phyloP scores from a whole-genome alignment of 2,888 invertebrate species.

The Deilephila porcellus region DNA sequence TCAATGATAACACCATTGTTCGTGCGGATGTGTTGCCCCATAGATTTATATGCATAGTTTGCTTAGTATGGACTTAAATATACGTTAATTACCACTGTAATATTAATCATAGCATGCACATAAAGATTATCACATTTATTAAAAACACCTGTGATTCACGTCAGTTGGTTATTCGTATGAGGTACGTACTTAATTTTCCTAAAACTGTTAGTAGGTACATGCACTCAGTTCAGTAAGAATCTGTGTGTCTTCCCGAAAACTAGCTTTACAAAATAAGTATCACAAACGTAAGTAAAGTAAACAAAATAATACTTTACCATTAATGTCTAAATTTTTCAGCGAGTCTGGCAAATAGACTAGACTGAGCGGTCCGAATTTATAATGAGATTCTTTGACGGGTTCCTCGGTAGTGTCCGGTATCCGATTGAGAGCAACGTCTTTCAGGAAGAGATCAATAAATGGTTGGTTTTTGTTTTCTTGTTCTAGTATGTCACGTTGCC shows the following conservation, averaged over 20 bases:
- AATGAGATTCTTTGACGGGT: conserved; percentile 76
- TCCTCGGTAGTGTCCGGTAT: conserved; percentile 75
- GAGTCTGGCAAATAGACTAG: conserved; percentile 66
- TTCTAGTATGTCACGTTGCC: conserved; percentile 74
- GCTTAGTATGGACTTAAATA: background rate
- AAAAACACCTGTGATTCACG: background rate
- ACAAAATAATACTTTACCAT: conserved; percentile 74
- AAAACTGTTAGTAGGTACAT: conserved; percentile 44
- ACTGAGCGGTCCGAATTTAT: conserved; percentile 70
- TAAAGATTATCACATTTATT: background rate
- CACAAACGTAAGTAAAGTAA: conserved; percentile 48
- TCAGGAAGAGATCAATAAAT: conserved; percentile 72
- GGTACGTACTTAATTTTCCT: background rate
- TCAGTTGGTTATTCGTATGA: background rate
- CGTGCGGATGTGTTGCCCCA: conserved; percentile 1
- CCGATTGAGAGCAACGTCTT: conserved; percentile 65
- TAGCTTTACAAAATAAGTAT: conserved; percentile 43
- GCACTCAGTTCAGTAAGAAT: conserved; percentile 73
- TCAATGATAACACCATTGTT: conserved; percentile 31
- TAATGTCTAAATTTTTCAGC: conserved; percentile 61
- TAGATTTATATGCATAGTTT: background rate
- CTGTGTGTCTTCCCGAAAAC: conserved; percentile 78
- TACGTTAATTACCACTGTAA: background rate
- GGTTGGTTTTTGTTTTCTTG: conserved; percentile 64
- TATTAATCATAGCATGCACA: conserved; percentile 1